Conservation (phyloP, 2,888 invertebrate species). For the Adela reaumurella region DNA sequence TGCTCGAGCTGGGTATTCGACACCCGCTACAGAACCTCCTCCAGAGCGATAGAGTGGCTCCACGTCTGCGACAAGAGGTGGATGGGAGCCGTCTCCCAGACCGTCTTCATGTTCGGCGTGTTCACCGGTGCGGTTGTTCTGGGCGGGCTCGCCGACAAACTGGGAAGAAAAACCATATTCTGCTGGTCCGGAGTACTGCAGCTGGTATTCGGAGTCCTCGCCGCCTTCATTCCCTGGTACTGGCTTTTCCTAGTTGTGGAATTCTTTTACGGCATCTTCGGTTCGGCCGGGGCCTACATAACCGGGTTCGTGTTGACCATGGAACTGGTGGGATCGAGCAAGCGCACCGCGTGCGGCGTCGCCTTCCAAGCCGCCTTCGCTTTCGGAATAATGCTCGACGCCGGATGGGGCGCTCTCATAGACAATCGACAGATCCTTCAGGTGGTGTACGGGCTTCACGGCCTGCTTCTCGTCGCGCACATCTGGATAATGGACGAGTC, state of each 20-base stretch:
- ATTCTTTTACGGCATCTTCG: constrained; percentile 76
- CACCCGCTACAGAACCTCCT: constrained; percentile 66
- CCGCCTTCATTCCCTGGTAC: constrained; percentile 76
- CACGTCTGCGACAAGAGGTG: constrained; percentile 76
- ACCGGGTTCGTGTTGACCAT: constrained; percentile 69
- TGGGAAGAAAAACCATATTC: constrained; percentile 78
- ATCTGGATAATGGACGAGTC: constrained; percentile 91
- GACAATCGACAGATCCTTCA: constrained; percentile 72
- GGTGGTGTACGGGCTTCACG: constrained; percentile 74
- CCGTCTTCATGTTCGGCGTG: constrained; percentile 79
- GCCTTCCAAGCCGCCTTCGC: constrained; percentile 79
- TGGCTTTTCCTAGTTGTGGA: constrained; percentile 65
- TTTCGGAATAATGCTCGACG: constrained; percentile 75
- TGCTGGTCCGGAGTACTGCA: constrained; percentile 76
- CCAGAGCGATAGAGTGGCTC: constrained; percentile 78
- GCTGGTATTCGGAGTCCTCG: constrained; percentile 65
- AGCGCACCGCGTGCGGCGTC: constrained; percentile 76
- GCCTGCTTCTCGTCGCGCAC: constrained; percentile 68
- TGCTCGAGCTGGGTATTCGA: constrained; percentile 68
- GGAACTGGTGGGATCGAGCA: constrained; percentile 79
- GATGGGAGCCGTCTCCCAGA: constrained; percentile 79
- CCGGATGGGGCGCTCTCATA: constrained; percentile 77
- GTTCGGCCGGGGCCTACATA: constrained; percentile 75
- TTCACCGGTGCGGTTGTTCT: constrained; percentile 78
- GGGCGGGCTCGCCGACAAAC: constrained; percentile 79